A percentile compares a stretch with the other conserved stretches of the same genome.
These are phyloP conservation scores for Intellagama lesueurii DNA, from an alignment of 2,797 vertebrate genomes.

Conservation along the genomic window DNA sequence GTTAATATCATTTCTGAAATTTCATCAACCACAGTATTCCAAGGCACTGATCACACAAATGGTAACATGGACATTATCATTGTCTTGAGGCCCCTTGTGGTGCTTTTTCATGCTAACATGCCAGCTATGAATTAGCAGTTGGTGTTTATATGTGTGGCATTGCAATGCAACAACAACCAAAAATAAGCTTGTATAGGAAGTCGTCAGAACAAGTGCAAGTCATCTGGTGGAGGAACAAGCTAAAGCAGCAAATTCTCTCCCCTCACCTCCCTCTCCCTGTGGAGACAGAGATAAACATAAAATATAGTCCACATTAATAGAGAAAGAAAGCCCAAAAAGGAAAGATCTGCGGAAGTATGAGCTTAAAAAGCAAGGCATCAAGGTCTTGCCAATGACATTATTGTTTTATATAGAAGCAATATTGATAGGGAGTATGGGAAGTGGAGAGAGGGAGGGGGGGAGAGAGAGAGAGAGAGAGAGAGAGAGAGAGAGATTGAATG, in stretches of 20 bases:
- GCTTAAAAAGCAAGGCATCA: slow-evolving; percentile 58
- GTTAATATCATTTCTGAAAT: background rate
- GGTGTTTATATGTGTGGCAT: background rate
- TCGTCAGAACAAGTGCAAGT: slow-evolving; percentile 31
- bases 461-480: slow-evolving; percentile 16
- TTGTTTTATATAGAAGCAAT: slow-evolving; percentile 16
- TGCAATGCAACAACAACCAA: background rate
- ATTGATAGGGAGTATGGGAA: background rate
- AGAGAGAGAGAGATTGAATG: background rate
- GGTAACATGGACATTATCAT: background rate
- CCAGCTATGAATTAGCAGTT: background rate
- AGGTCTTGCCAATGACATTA: slow-evolving; percentile 7
- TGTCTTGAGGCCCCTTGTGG: background rate
- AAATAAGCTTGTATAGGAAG: background rate
- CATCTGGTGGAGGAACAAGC: slow-evolving; percentile 40
- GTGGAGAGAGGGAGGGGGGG: slow-evolving; percentile 20
- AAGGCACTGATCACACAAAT: background rate
- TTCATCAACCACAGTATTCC: background rate
- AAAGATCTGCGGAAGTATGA: slow-evolving; percentile 39
- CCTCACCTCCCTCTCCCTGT: no score
- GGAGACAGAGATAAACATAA: slow-evolving; percentile 13
- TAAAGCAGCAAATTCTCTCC: background rate
- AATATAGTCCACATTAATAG: slow-evolving; percentile 47
- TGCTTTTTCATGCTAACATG: background rate
- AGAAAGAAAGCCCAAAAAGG: slow-evolving; percentile 25